These are phyloP conservation scores for Muscicapa striata DNA, from an alignment of 2,797 vertebrate species.

Conservation along the genomic window DNA sequence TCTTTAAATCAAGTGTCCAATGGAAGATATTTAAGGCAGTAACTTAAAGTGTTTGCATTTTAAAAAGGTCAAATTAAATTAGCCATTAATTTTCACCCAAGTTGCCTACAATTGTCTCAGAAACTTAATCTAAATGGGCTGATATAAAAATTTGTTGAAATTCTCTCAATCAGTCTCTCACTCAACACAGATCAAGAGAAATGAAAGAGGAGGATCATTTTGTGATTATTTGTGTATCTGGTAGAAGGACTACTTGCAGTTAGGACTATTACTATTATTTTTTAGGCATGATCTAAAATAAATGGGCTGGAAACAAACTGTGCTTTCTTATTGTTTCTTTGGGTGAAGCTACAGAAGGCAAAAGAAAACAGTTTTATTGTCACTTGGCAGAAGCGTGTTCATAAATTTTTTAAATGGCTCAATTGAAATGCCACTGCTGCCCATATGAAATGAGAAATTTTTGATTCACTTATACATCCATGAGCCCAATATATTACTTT, in stretches of 20 bases:
- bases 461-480: background rate
- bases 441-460: background rate
- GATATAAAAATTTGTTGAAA: background rate
- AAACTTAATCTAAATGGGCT: background rate
- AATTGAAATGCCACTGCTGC: background rate
- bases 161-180: background rate
- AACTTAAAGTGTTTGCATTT: background rate
- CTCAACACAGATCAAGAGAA: background rate
- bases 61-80: conserved; percentile 30
- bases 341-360: background rate
- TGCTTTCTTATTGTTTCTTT: background rate
- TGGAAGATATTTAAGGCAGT: background rate
- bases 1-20: background rate
- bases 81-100: background rate
- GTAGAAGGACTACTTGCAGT: background rate
- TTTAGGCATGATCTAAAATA: background rate
- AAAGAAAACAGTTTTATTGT: background rate
- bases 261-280: background rate
- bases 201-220: background rate
- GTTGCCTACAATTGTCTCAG: background rate
- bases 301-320: background rate
- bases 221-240: background rate
- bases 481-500: background rate
- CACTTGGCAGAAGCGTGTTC: background rate
- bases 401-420: conserved; percentile 10